Base-by-base conservation (phyloP, 2,797 vertebrate species). In the Rallus crepitans region DNA sequence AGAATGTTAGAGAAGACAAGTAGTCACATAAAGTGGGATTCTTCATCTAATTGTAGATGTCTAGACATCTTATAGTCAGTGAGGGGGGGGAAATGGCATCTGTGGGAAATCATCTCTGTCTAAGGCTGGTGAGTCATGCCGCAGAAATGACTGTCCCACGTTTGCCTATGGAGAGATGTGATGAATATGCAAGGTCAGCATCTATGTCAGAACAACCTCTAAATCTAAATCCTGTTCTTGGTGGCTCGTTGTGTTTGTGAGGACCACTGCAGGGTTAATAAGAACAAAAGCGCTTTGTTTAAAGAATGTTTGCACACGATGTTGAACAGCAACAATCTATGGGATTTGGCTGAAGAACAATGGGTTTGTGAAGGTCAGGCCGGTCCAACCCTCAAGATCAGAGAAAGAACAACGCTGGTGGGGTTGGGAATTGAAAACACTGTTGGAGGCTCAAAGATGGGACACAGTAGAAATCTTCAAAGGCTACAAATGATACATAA, bases 281-380 rank as follows among this genome's bases (percentile, higher is more conserved):
- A 65, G 77, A 78, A 50, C 40, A 86, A 9, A 89, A 92, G 25
- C n/a, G 33, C 50, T 94, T 83, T 91, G 69, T 88, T 65, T 79
- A 12, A 39, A 33, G 50, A 56, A 14, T 63, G 35, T 89, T 89
- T 91, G 79, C 71, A 12, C 27, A 1, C 92, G 73, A 53, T 53
- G 68, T 53, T 79, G 82, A 76, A 19, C 40, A 93, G 50, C 89
- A 95, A 0, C 39, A 14, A 39, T 84, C 85, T 65, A 2, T 72
- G 93, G 72, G 80, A 61, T 89, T 65, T 95, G 94, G 70, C 77
- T 52, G 50, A 39, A 2, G 31, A 95, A 60, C 88, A 94, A 72
- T 91, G 88, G 59, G 14, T 92, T 94, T 69, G 59, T 59, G 90
- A 76, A 81, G 82, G 90, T 96, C 91, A 81, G 72, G 55, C 76